Evolutionary conservation across 2,888 invertebrate genomes (phyloP).

Genomic region (Pollenia griseotomentosa): DNA sequence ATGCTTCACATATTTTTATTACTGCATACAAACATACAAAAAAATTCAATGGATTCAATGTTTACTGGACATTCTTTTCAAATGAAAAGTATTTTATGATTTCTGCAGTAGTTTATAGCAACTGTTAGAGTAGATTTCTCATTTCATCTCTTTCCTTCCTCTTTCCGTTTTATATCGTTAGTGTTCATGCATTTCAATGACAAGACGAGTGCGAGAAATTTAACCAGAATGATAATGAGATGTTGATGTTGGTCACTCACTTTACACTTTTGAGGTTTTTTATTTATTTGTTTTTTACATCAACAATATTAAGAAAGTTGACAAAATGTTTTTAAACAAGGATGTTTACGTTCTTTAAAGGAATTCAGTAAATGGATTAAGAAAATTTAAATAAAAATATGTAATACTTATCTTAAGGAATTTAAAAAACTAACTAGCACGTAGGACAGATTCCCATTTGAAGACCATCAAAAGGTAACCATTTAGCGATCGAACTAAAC

Average conservation of each 20-base stretch:
- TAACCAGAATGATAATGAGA: slow-evolving; percentile 11
- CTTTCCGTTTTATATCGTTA: neutral
- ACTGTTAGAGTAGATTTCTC: neutral
- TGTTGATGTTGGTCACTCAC: slow-evolving; percentile 9
- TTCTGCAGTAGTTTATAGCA: slow-evolving; percentile 9
- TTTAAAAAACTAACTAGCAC: too few species aligned
- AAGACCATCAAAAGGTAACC: too few species aligned
- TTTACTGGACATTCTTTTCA: slow-evolving; percentile 12
- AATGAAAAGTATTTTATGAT: slow-evolving; percentile 15
- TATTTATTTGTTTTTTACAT: slow-evolving; percentile 5
- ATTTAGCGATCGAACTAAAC: too few species aligned
- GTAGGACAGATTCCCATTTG: too few species aligned
- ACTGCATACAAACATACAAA: neutral
- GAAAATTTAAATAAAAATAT: too few species aligned
- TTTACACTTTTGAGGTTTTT: slow-evolving; percentile 17
- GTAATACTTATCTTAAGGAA: too few species aligned
- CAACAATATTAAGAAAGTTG: neutral
- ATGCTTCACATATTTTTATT: neutral
- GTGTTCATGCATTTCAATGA: slow-evolving; percentile 33
- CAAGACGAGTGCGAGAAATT: slow-evolving; percentile 1
- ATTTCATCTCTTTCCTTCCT: neutral
- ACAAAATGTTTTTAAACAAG: neutral
- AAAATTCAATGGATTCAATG: slow-evolving; percentile 21
- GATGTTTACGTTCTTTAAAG: neutral
- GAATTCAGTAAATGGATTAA: too few species aligned